Evolutionary conservation across 2,888 invertebrate species (phyloP).

Genomic region (Blera fallax): DNA sequence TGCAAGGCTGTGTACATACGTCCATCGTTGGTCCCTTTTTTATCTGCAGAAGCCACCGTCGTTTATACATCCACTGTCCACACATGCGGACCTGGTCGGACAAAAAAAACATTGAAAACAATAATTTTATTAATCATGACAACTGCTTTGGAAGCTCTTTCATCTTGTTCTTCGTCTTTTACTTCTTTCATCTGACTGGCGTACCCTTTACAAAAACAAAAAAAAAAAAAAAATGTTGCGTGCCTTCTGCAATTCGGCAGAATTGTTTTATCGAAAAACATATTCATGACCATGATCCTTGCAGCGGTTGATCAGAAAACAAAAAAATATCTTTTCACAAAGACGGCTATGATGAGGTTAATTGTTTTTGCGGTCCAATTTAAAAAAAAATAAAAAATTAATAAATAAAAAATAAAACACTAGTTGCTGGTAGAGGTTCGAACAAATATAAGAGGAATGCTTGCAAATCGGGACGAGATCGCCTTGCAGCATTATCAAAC

Average conservation of each 20-base stretch:
- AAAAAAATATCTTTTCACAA: slow-evolving; percentile 3
- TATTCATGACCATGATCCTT: slow-evolving; percentile 57
- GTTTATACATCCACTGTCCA: neutral
- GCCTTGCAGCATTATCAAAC: too few relatives aligned
- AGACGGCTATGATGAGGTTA: slow-evolving; percentile 40
- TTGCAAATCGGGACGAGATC: too few relatives aligned
- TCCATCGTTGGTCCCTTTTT: neutral
- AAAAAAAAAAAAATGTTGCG: slow-evolving; percentile 23
- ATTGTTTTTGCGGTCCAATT: slow-evolving; percentile 36
- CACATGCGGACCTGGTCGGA: slow-evolving; percentile 18
- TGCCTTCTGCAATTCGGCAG: slow-evolving; percentile 52
- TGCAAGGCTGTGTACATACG: neutral
- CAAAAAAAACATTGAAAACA: slow-evolving; percentile 23
- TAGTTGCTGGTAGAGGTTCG: neutral
- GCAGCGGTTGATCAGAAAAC: slow-evolving; percentile 22
- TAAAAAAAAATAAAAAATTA: neutral
- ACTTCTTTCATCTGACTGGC: slow-evolving; percentile 7
- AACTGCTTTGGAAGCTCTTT: slow-evolving; percentile 45
- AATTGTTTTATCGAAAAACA: slow-evolving; percentile 43
- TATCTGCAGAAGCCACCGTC: neutral
- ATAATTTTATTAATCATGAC: slow-evolving; percentile 68
- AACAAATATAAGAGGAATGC: too few relatives aligned
- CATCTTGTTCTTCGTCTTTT: slow-evolving; percentile 13
- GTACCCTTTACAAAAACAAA: neutral
- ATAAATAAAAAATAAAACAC: neutral